phyloP scores from a whole-genome alignment of 2,797 vertebrate genomes.

The Sparidentex hasta region DNA sequence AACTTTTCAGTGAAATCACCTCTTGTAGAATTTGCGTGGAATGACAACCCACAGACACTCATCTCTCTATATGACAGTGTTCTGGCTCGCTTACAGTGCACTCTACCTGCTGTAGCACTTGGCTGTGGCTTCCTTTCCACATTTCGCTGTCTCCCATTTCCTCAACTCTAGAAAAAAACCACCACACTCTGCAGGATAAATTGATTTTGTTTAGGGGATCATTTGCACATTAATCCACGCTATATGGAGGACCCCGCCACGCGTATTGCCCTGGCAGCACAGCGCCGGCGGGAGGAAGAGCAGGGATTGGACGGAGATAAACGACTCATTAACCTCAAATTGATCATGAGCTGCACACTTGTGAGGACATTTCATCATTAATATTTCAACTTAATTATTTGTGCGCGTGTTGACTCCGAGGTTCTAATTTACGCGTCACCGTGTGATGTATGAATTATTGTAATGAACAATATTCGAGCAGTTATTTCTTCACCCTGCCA shows the following conservation, averaged over 20 bases:
- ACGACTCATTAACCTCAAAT: slow-evolving; percentile 86
- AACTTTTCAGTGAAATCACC: slow-evolving; percentile 26
- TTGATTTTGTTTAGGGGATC: slow-evolving; percentile 80
- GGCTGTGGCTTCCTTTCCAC: slow-evolving; percentile 30
- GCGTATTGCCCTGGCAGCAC: slow-evolving; percentile 50
- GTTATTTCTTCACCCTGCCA: slow-evolving; percentile 62
- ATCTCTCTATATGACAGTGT: slow-evolving; percentile 13
- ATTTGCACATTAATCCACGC: slow-evolving; percentile 72
- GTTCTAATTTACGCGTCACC: slow-evolving; percentile 80
- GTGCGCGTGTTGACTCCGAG: slow-evolving; percentile 79
- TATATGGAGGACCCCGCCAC: slow-evolving; percentile 57
- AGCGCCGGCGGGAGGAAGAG: slow-evolving; percentile 57
- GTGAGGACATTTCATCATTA: slow-evolving; percentile 82
- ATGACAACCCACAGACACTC: slow-evolving; percentile 24
- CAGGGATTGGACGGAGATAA: slow-evolving; percentile 78
- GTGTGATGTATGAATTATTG: slow-evolving; percentile 85
- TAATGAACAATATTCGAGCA: slow-evolving; percentile 82
- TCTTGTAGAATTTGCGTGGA: slow-evolving; percentile 11
- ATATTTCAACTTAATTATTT: slow-evolving; percentile 88
- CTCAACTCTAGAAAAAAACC: slow-evolving; percentile 36
- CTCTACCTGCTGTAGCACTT: background rate
- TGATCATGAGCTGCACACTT: slow-evolving; percentile 81
- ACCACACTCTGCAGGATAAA: slow-evolving; percentile 59
- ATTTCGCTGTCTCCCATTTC: slow-evolving; percentile 30
- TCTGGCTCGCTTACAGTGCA: slow-evolving; percentile 22